Conservation (phyloP, 2,797 vertebrate genomes). For the Eulemur mongoz region DNA sequence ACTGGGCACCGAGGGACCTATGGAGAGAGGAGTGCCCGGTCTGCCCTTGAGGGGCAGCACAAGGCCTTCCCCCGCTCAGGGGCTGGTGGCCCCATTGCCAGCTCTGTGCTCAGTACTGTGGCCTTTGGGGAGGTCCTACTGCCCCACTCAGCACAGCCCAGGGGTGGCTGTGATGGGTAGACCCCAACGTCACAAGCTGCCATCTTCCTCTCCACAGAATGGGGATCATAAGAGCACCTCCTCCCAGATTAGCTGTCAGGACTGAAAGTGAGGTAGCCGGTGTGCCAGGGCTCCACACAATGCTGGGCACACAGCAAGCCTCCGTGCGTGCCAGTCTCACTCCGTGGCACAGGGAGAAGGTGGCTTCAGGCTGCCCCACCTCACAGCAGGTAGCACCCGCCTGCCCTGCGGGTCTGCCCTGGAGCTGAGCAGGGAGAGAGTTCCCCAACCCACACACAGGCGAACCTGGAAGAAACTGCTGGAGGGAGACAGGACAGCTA, state of each 20-base stretch:
- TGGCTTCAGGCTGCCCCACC: no score
- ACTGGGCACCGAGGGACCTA: not conserved
- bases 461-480: no score
- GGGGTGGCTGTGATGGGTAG: not conserved
- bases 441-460: not conserved
- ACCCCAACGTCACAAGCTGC: not conserved
- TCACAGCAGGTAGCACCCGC: no score
- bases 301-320: no score
- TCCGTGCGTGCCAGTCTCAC: no score
- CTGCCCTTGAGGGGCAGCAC: not conserved
- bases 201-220: not conserved
- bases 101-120: not conserved
- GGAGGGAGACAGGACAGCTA: no score
- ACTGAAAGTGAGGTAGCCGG: not conserved
- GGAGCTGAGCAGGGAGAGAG: not conserved
- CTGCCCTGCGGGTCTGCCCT: no score
- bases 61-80: not conserved
- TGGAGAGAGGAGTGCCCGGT: rapidly evolving
- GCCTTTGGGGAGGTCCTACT: not conserved
- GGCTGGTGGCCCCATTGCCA: not conserved
- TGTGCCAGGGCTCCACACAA: not conserved
- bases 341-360: no score
- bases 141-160: not conserved
- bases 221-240: not conserved
- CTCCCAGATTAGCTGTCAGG: not conserved